Conservation (phyloP, 2,888 invertebrate genomes). For the Sycophila texana region DNA sequence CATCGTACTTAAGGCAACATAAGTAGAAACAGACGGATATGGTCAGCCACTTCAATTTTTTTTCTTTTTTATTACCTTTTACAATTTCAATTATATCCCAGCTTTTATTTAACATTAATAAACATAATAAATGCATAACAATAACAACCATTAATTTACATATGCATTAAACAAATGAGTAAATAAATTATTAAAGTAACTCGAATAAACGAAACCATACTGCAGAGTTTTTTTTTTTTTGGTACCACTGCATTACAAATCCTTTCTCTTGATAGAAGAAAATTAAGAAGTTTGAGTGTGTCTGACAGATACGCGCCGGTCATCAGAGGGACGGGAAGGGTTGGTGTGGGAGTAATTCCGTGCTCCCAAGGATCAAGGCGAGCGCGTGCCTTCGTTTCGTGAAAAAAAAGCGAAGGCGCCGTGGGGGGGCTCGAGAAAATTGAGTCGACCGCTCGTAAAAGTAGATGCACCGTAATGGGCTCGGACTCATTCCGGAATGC, state of each 20-base stretch:
- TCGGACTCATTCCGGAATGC: conserved; percentile 48
- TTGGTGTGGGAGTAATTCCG: conserved; percentile 23
- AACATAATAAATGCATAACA: no score
- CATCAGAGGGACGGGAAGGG: conserved; percentile 14
- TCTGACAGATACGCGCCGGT: conserved; percentile 1
- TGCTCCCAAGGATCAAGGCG: background rate
- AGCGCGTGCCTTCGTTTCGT: background rate
- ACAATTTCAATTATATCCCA: no score
- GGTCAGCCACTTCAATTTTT: no score
- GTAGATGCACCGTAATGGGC: conserved; percentile 51
- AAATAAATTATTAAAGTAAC: no score
- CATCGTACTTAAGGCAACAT: no score
- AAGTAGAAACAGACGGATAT: no score
- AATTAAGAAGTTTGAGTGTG: background rate
- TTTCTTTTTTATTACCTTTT: no score
- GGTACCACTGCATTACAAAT: background rate
- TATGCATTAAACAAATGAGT: no score
- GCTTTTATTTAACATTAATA: no score
- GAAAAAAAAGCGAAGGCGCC: conserved; percentile 2
- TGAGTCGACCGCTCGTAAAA: conserved; percentile 45
- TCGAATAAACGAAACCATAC: no score
- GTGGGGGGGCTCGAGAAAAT: conserved; percentile 27
- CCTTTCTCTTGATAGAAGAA: background rate
- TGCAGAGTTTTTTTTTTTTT: no score
- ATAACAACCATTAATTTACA: no score